These are phyloP conservation scores for Isichthys henryi DNA, from an alignment of 2,113 vertebrate genomes.

Conservation along the genomic window DNA sequence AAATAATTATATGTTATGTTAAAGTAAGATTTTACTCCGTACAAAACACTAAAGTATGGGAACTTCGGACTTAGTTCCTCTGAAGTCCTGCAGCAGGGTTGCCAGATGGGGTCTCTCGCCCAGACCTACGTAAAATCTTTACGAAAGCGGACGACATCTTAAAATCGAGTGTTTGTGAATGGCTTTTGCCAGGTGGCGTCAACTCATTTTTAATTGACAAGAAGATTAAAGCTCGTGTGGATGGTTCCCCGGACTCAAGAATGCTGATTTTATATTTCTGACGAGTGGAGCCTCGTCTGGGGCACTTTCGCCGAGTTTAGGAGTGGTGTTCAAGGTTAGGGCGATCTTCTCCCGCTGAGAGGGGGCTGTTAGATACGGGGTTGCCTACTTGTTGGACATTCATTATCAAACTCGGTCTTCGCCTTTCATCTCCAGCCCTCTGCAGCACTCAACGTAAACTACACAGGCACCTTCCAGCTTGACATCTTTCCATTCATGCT, in stretches of 20 bases:
- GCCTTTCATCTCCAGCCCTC: conserved; percentile 89
- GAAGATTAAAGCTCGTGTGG: conserved; percentile 61
- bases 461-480: conserved; percentile 95
- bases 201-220: conserved; percentile 57
- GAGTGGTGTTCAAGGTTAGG: conserved; percentile 58
- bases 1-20: background rate
- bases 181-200: conserved; percentile 34
- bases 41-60: background rate
- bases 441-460: conserved; percentile 89
- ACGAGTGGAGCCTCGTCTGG: conserved; percentile 46
- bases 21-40: background rate
- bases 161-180: background rate
- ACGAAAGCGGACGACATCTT: background rate
- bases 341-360: conserved; percentile 49
- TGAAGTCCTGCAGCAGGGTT: background rate
- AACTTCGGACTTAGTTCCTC: background rate
- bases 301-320: conserved; percentile 38
- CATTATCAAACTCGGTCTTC: conserved; percentile 89
- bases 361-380: conserved; percentile 54
- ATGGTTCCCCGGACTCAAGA: conserved; percentile 20
- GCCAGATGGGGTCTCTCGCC: background rate
- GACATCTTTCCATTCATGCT: conserved; percentile 95
- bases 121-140: background rate
- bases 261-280: conserved; percentile 26
- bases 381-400: conserved; percentile 84